Conservation (phyloP, 2,113 vertebrate species). For the Romanogobio albipinnatus region DNA sequence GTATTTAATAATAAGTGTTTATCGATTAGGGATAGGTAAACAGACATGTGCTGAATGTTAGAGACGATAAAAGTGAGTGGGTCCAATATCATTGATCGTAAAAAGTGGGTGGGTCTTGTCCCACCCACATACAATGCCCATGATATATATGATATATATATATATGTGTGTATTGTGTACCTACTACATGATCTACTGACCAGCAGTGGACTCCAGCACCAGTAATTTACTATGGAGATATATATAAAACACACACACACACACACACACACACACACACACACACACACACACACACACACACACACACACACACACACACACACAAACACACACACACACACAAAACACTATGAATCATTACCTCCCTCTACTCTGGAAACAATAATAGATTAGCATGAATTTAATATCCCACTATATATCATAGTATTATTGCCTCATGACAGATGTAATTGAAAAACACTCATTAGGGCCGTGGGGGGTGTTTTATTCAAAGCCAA, state of each 20-base stretch:
- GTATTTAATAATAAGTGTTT: too few relatives aligned
- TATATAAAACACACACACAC: neutral
- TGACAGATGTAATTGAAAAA: slow-evolving; percentile 99
- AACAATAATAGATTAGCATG: slow-evolving; percentile 93
- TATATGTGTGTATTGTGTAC: too few relatives aligned
- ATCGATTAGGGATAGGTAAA: too few relatives aligned
- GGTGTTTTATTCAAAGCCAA: slow-evolving; percentile 89
- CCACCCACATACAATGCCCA: too few relatives aligned
- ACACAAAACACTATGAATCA: slow-evolving; percentile 32
- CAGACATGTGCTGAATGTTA: too few relatives aligned
- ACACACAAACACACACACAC: neutral
- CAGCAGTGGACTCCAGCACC: neutral
- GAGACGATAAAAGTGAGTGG: too few relatives aligned
- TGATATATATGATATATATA: too few relatives aligned
- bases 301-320: neutral
- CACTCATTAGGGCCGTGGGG: slow-evolving; percentile 95
- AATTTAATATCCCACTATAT: slow-evolving; percentile 99
- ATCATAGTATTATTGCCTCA: slow-evolving; percentile 95
- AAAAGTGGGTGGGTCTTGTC: too few relatives aligned
- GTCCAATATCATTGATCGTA: too few relatives aligned
- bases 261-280: neutral
- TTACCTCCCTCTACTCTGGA: slow-evolving; percentile 60
- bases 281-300: neutral
- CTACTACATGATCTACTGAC: slow-evolving; percentile 6
- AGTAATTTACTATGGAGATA: slow-evolving; percentile 27